Conservation (phyloP, 2,113 vertebrate genomes). For the Illadopsis cleaveri region DNA sequence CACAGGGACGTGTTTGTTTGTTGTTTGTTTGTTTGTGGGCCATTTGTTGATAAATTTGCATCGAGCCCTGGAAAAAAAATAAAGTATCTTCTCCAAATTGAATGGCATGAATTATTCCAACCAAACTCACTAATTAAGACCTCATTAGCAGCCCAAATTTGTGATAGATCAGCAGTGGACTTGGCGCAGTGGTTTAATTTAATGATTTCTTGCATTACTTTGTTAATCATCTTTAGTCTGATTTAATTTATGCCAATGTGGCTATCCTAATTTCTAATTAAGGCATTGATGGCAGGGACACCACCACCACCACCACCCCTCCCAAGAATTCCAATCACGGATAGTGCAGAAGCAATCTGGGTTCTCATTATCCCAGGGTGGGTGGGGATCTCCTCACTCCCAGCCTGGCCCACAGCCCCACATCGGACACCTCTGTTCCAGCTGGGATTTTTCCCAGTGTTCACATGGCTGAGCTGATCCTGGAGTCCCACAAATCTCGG, state of each 20-base stretch:
- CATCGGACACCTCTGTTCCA: rapidly evolving
- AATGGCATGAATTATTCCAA: slow-evolving; percentile 75
- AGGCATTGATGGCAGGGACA: slow-evolving; percentile 70
- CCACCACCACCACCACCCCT: not conserved
- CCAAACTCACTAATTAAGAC: slow-evolving; percentile 79
- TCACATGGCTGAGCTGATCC: not conserved
- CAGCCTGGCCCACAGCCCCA: not conserved
- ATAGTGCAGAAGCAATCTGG: not conserved
- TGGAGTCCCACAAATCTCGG: not conserved
- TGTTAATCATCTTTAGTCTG: slow-evolving; percentile 84
- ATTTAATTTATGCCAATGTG: slow-evolving; percentile 81
- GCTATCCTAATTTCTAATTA: slow-evolving; percentile 82
- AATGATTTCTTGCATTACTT: slow-evolving; percentile 85
- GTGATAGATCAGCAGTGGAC: slow-evolving; percentile 80
- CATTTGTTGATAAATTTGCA: not conserved
- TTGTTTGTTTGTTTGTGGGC: not conserved
- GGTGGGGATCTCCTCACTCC: not conserved
- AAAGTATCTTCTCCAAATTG: slow-evolving; percentile 51
- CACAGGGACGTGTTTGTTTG: not conserved
- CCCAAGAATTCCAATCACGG: slow-evolving; percentile 51
- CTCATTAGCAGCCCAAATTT: slow-evolving; percentile 83
- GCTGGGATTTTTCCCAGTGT: rapidly evolving
- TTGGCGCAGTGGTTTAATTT: slow-evolving; percentile 80
- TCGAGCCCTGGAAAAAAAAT: not conserved
- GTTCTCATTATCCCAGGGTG: not conserved